Conservation (phyloP, 1,140 invertebrate genomes). For the Diachasma alloeum region DNA sequence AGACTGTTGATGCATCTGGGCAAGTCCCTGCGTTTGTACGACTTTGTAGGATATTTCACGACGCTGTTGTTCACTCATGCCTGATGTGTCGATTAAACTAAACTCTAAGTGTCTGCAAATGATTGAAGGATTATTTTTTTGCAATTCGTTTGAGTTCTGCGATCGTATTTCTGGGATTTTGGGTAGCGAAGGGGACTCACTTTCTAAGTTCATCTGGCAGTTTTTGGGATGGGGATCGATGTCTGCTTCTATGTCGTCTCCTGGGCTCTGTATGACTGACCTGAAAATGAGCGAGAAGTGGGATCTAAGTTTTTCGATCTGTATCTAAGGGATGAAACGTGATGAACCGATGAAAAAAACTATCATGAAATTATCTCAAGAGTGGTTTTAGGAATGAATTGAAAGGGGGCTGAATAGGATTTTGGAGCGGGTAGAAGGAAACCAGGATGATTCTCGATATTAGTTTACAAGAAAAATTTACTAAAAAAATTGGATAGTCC, state of each 20-base stretch:
- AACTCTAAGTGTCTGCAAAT: constrained; percentile 82
- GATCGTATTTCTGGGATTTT: background rate
- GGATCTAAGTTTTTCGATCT: background rate
- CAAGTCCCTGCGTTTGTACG: constrained; percentile 69
- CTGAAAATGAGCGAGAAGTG: constrained; percentile 33
- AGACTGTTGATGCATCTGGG: constrained; percentile 51
- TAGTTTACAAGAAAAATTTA: too few species aligned
- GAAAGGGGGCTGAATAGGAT: too few species aligned
- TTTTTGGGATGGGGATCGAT: constrained; percentile 61
- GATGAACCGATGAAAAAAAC: too few species aligned
- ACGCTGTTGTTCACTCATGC: constrained; percentile 88
- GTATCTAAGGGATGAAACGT: background rate
- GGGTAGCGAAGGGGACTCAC: constrained; percentile 35
- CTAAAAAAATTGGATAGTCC: too few species aligned
- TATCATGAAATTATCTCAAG: too few species aligned
- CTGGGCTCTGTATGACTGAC: constrained; percentile 61
- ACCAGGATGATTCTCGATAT: too few species aligned
- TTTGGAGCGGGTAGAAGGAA: too few species aligned
- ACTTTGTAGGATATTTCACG: constrained; percentile 93
- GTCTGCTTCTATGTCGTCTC: constrained; percentile 60
- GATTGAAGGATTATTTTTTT: background rate
- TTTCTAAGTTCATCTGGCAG: constrained; percentile 62
- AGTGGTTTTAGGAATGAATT: too few species aligned
- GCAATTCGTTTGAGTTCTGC: background rate
- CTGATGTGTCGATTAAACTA: constrained; percentile 85